A percentile compares a stretch with the other conserved stretches of the same genome.
Evolutionary conservation across 1,140 invertebrate genomes (phyloP).

Genomic region (Eupristina koningsbergeri): DNA sequence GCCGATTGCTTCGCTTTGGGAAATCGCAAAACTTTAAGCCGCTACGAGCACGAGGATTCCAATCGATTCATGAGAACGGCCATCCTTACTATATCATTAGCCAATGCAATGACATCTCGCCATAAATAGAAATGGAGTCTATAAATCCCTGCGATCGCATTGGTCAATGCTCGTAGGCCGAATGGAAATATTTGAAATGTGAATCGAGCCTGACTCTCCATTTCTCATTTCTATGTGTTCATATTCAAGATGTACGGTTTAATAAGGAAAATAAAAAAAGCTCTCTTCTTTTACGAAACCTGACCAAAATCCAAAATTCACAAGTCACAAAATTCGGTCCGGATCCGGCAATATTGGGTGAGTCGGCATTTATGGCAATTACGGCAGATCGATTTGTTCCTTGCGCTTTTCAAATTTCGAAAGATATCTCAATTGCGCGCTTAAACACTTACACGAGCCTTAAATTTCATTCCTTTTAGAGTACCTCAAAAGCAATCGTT

Average conservation of each 20-base stretch:
- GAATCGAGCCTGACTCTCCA: background rate
- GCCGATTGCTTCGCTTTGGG: background rate
- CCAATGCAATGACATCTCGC: background rate
- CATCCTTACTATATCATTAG: background rate
- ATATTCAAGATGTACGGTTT: conserved; percentile 15
- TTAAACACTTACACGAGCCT: too few relatives aligned
- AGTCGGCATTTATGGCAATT: too few relatives aligned
- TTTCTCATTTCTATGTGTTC: background rate
- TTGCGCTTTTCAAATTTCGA: too few relatives aligned
- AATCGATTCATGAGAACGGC: too few relatives aligned
- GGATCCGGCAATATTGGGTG: too few relatives aligned
- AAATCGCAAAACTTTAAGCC: background rate
- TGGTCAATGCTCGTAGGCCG: background rate
- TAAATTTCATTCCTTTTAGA: too few relatives aligned
- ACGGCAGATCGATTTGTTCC: too few relatives aligned
- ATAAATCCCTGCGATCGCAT: background rate
- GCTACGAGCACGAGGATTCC: too few relatives aligned
- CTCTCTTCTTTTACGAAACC: background rate
- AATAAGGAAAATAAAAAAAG: background rate
- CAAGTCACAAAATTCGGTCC: too few relatives aligned
- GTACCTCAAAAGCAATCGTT: too few relatives aligned
- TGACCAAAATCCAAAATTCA: background rate
- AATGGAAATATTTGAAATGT: background rate
- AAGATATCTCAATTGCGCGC: too few relatives aligned
- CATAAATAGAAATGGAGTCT: background rate